These are phyloP conservation scores for Oenanthe melanoleuca DNA, from an alignment of 2,113 vertebrate genomes.

Conservation along the genomic window DNA sequence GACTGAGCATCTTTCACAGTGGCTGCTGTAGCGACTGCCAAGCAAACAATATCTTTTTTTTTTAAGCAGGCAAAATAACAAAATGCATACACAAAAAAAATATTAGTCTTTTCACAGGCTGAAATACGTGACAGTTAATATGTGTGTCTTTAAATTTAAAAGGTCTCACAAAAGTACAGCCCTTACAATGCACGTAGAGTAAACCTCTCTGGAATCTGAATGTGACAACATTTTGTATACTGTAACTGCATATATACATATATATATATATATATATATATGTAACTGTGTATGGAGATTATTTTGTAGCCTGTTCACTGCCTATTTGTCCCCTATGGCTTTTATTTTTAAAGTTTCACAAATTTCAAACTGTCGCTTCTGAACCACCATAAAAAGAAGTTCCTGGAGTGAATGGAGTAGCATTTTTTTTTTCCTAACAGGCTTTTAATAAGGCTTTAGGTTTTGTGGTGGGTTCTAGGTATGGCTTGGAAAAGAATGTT, in stretches of 20 bases:
- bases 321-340: neutral
- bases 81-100: neutral
- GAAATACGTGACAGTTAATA: neutral
- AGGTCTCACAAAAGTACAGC: neutral
- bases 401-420: neutral
- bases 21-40: neutral
- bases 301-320: neutral
- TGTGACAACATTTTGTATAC: neutral
- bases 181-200: neutral
- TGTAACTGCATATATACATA: neutral
- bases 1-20: neutral
- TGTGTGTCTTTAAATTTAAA: neutral
- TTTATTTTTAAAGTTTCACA: neutral
- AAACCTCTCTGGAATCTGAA: neutral
- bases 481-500: neutral
- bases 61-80: neutral
- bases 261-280: too few relatives aligned
- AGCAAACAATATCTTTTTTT: neutral
- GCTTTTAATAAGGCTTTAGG: neutral
- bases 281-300: neutral
- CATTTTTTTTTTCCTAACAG: neutral
- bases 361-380: neutral
- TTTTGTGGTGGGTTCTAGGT: neutral
- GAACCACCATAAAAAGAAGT: neutral
- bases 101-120: neutral